Conservation (phyloP, 2,888 invertebrate species). For the Ethmia dodecea region DNA sequence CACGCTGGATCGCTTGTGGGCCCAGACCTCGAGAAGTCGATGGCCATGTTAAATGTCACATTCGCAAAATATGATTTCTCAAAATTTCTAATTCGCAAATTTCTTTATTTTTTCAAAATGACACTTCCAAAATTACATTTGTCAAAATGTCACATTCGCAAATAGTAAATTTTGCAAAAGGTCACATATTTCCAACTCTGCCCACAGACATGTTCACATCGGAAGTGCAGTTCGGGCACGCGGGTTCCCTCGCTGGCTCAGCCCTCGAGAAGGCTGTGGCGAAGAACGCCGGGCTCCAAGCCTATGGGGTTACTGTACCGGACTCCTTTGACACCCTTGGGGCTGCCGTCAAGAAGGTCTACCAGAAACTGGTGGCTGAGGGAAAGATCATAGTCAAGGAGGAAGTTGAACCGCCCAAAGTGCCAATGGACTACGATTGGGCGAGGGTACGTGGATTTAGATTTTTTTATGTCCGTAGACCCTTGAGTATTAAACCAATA, state of each 20-base stretch:
- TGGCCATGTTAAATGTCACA: no score
- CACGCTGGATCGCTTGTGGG: conserved; percentile 99
- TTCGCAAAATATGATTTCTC: no score
- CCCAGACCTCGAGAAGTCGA: conserved; percentile 94
- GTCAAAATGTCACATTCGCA: no score
- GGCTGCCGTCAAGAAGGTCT: conserved; percentile 72
- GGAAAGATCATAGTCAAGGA: conserved; percentile 92
- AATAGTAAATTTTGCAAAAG: no score
- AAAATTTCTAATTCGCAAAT: no score
- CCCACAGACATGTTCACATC: conserved; percentile 87
- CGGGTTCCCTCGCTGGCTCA: conserved; percentile 98
- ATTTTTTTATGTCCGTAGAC: background rate
- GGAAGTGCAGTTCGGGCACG: conserved; percentile 99
- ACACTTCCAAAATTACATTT: no score
- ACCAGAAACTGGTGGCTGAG: conserved; percentile 84
- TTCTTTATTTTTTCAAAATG: no score
- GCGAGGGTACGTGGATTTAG: conserved; percentile 80
- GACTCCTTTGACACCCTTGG: conserved; percentile 94
- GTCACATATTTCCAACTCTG: no score
- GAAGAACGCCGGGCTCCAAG: conserved; percentile 91
- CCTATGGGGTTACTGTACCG: conserved; percentile 94
- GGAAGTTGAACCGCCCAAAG: conserved; percentile 98
- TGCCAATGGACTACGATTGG: conserved; percentile 99
- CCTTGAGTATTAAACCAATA: no score
- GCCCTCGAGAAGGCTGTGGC: conserved; percentile 94